Conservation (phyloP, 2,113 vertebrate genomes). For the Pimephales promelas region DNA sequence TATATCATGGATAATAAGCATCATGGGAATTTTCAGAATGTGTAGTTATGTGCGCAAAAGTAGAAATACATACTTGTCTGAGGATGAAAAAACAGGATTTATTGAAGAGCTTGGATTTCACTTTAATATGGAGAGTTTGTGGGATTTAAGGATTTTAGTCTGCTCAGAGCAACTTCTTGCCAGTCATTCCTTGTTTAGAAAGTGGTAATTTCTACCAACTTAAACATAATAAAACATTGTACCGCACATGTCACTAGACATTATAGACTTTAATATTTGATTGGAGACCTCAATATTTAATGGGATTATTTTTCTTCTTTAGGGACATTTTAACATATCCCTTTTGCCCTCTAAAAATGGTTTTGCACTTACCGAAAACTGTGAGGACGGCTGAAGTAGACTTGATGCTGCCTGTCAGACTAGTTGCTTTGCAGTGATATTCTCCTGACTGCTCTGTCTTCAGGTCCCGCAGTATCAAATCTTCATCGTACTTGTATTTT, state of each 20-base stretch:
- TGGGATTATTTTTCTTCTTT: conserved; percentile 46
- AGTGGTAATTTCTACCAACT: conserved; percentile 61
- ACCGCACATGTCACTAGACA: conserved; percentile 19
- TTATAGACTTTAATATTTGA: conserved; percentile 48
- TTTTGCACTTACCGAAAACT: conserved; percentile 80
- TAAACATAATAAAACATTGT: conserved; percentile 65
- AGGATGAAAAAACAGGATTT: conserved; percentile 60
- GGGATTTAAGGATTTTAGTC: conserved; percentile 54
- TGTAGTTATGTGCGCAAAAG: conserved; percentile 53
- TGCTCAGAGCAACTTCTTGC: conserved; percentile 50
- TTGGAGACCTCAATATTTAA: conserved; percentile 19
- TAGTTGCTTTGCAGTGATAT: conserved; percentile 92
- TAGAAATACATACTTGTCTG: conserved; percentile 60
- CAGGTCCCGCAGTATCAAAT: conserved; percentile 78
- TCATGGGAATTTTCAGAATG: conserved; percentile 54
- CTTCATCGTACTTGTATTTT: conserved; percentile 74
- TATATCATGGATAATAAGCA: conserved; percentile 63
- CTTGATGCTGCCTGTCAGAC: conserved; percentile 80
- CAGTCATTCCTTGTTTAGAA: conserved; percentile 58
- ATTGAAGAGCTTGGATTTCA: conserved; percentile 62
- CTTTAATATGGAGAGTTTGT: conserved; percentile 49
- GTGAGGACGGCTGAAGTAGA: conserved; percentile 80
- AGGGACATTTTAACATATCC: conserved; percentile 42
- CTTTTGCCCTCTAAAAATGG: not conserved
- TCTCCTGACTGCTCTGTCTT: conserved; percentile 76